Conservation (phyloP, 92 coral and sea anemone species). For the Parazoanthus swiftii region DNA sequence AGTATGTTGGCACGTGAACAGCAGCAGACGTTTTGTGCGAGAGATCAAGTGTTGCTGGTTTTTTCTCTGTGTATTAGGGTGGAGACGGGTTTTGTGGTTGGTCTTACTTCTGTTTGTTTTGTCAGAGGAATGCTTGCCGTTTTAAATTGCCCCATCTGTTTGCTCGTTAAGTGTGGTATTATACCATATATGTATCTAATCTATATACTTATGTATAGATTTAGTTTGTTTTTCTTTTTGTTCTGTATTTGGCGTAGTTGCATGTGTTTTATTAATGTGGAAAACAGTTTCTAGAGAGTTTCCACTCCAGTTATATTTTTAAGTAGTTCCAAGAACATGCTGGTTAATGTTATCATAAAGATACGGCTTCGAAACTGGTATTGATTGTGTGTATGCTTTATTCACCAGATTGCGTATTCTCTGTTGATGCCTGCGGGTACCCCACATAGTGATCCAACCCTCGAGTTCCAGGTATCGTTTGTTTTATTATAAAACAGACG, state of each 20-base stretch:
- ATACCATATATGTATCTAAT: too few species aligned
- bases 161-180: background rate
- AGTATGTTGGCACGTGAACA: too few species aligned
- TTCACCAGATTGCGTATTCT: slow-evolving; percentile 80
- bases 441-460: slow-evolving; percentile 69
- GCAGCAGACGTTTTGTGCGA: too few species aligned
- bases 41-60: background rate
- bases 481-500: background rate
- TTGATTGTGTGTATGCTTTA: background rate
- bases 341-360: background rate
- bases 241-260: background rate
- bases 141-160: background rate
- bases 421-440: slow-evolving; percentile 90
- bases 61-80: background rate
- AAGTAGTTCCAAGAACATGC: too few species aligned
- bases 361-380: background rate
- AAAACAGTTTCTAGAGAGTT: too few species aligned
- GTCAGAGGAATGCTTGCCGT: background rate
- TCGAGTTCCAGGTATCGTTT: slow-evolving; percentile 86
- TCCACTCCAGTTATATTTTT: background rate
- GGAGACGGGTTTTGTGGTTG: background rate
- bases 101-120: background rate
- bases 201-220: too few species aligned
- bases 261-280: background rate
- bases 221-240: too few species aligned